Percentiles rank a stretch among this genome's conserved stretches.
phyloP scores from a whole-genome alignment of 2,888 invertebrate genomes.

The Macrophya alboannulata region DNA sequence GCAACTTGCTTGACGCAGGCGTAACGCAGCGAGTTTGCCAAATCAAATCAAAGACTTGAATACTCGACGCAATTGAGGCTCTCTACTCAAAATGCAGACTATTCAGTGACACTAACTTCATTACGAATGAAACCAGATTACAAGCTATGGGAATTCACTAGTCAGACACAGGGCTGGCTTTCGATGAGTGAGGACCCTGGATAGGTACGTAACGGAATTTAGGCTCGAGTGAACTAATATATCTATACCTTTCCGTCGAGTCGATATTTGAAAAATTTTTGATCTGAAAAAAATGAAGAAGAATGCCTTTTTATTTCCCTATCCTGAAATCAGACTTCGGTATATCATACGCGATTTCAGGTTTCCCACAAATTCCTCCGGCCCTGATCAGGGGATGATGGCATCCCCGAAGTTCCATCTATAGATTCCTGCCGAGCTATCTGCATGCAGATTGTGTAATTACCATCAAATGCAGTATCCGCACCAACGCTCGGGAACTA shows the following conservation, averaged over 20 bases:
- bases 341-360: not conserved
- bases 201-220: not conserved
- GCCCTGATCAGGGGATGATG: constrained; percentile 12
- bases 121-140: constrained; percentile 17
- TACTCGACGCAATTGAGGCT: constrained; percentile 16
- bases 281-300: not conserved
- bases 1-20: constrained; percentile 29
- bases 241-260: not conserved
- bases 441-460: constrained; percentile 43
- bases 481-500: constrained; percentile 29
- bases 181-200: not conserved
- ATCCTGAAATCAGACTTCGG: not conserved
- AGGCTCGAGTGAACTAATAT: not conserved
- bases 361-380: not conserved
- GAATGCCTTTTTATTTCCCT: not conserved
- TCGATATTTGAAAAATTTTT: not conserved
- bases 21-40: constrained; percentile 11
- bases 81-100: constrained; percentile 33
- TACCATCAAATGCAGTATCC: constrained; percentile 41
- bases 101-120: constrained; percentile 36
- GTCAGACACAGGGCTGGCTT: constrained; percentile 26
- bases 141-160: not conserved
- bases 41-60: constrained; percentile 38
- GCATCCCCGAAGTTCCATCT: constrained; percentile 37
- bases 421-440: constrained; percentile 38